These are phyloP conservation scores for Drosophila infuscata DNA, from an alignment of 2,888 invertebrate genomes.

Conservation along the genomic window DNA sequence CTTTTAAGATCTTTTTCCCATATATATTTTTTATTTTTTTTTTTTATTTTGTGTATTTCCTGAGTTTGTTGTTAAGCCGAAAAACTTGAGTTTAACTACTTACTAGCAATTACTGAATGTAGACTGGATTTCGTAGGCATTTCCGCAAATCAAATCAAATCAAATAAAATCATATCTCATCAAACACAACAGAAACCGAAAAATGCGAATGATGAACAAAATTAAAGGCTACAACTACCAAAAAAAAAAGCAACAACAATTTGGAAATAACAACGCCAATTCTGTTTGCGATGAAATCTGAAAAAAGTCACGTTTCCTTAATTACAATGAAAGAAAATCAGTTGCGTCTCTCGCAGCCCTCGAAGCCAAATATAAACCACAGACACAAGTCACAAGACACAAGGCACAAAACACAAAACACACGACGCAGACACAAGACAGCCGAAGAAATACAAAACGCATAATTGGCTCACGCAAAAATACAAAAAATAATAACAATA, in stretches of 20 bases:
- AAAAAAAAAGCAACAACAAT: conserved; percentile 34
- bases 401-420: conserved; percentile 35
- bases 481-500: conserved; percentile 38
- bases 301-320: conserved; percentile 80
- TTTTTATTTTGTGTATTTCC: conserved; percentile 5
- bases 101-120: conserved; percentile 37
- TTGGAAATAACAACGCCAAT: conserved; percentile 67
- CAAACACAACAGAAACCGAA: conserved; percentile 42
- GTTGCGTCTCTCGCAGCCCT: conserved; percentile 36
- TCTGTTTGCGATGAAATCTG: conserved; percentile 67
- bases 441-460: conserved; percentile 70
- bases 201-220: conserved; percentile 63
- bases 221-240: conserved; percentile 54
- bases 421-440: conserved; percentile 35
- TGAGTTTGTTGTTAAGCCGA: conserved; percentile 4
- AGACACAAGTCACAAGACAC: conserved; percentile 43
- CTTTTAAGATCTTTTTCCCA: neutral
- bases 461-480: conserved; percentile 82
- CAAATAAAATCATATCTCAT: conserved; percentile 66
- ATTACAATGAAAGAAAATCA: conserved; percentile 75
- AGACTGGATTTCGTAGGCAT: conserved; percentile 35
- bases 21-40: no score
- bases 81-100: conserved; percentile 19
- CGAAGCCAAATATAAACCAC: conserved; percentile 53
- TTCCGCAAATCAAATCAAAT: conserved; percentile 71